Base-by-base conservation (phyloP, 2,888 invertebrate genomes). In the Microchrysa polita region DNA sequence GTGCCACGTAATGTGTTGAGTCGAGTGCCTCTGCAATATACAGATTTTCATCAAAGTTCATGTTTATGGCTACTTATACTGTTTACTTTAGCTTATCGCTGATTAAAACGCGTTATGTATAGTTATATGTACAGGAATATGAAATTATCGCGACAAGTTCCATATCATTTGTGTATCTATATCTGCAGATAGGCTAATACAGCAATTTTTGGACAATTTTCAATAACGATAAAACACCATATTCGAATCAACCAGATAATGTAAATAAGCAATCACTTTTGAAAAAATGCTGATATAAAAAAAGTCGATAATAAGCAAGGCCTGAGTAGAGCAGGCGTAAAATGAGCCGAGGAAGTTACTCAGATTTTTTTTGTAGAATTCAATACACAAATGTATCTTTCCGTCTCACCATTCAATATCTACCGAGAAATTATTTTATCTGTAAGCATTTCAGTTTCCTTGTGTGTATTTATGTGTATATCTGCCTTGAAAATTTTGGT, bases 71-170 rank as follows among this genome's bases (percentile, higher is more conserved):
- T 61, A 23, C 40, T 18, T 40, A 16, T 61, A n/a, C n/a, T 40
- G 40, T 61, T 61, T 40, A 40, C 16, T 61, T 61, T 14, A 40
- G 61, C 61, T 61, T 61, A 61, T 61, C 61, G 61, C 61, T 42
- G 7, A 61, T 61, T 61, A 61, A 40, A 60, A 23, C 60, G 7
- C n/a, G n/a, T n/a, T n/a, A n/a, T n/a, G n/a, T n/a, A n/a, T n/a
- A n/a, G n/a, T n/a, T n/a, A n/a, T n/a, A n/a, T n/a, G 40, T 18
- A n/a, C 2, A 10, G 61, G 61, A 7, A 40, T 16, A 34, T 34
- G 4, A 61, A 61, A 40, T 61, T 7, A 61, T 34, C 61, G 61
- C 61, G n/a, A 4, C 27, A 23, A 60, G 61, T 61, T 10, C 10
- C 12, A 61, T 16, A 40, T 23, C 18, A n/a, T n/a, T n/a, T 20